A percentile compares a stretch with the other conserved stretches of the same genome.
These are phyloP conservation scores for Merluccius polli DNA, from an alignment of 2,797 vertebrate species.

Conservation along the genomic window DNA sequence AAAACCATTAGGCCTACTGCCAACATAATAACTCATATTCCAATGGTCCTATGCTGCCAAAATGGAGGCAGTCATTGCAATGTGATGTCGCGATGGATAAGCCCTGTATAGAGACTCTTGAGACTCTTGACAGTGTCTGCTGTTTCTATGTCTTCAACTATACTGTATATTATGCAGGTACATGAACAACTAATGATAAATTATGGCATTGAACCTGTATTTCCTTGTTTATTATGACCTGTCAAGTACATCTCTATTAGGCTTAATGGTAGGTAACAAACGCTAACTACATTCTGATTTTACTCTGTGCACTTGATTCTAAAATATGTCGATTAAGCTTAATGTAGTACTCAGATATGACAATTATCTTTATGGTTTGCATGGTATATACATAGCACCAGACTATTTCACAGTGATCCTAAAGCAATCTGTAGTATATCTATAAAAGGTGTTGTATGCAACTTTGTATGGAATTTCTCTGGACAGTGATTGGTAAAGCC, in stretches of 20 bases:
- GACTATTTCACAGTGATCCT: background rate
- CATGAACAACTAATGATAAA: background rate
- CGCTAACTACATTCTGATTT: background rate
- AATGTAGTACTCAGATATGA: background rate
- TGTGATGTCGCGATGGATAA: too few species aligned
- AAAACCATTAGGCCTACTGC: too few species aligned
- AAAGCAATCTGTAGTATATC: background rate
- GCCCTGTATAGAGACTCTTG: too few species aligned
- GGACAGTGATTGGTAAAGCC: background rate
- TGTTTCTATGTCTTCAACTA: too few species aligned
- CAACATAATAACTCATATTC: too few species aligned
- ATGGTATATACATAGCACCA: background rate
- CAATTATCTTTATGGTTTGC: background rate
- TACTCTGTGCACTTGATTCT: background rate
- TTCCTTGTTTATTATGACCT: background rate
- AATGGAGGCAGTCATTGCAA: too few species aligned
- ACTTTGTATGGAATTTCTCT: background rate
- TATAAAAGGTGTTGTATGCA: background rate
- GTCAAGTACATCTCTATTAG: background rate
- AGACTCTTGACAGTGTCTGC: too few species aligned
- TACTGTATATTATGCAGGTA: background rate
- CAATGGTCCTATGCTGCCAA: too few species aligned
- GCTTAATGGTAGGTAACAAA: background rate
- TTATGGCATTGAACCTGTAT: background rate
- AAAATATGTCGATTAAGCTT: background rate